Evolutionary conservation across 2,888 invertebrate genomes (phyloP).

Genomic region (Tetropium fuscum): DNA sequence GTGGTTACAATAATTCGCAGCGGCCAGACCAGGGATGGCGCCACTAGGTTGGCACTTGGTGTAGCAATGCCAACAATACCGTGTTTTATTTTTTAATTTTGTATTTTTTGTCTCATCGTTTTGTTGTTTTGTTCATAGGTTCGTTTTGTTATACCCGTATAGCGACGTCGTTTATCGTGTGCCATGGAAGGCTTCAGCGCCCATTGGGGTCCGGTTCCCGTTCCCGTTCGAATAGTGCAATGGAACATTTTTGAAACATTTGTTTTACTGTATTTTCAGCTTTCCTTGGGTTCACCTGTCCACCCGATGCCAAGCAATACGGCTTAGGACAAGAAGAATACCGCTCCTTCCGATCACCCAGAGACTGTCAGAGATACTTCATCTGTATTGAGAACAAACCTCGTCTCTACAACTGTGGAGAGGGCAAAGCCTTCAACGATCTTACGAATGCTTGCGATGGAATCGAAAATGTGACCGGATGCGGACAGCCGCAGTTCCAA

Average conservation of each 20-base stretch:
- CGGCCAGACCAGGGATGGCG: too few relatives aligned
- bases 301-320: conserved; percentile 68
- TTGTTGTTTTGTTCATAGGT: too few relatives aligned
- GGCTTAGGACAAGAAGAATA: conserved; percentile 67
- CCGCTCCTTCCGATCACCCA: conserved; percentile 70
- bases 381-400: conserved; percentile 80
- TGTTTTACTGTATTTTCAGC: conserved; percentile 67
- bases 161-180: too few relatives aligned
- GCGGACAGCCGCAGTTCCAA: conserved; percentile 65
- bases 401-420: conserved; percentile 80
- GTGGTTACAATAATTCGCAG: too few relatives aligned
- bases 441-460: conserved; percentile 79
- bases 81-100: too few relatives aligned
- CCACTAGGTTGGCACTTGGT: too few relatives aligned
- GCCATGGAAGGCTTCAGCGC: too few relatives aligned
- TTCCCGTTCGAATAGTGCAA: too few relatives aligned
- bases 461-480: conserved; percentile 81
- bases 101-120: too few relatives aligned
- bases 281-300: conserved; percentile 85
- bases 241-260: background rate
- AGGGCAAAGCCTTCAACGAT: conserved; percentile 83
- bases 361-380: conserved; percentile 83
- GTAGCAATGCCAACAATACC: too few relatives aligned
- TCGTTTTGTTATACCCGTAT: too few relatives aligned
- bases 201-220: too few relatives aligned